Conservation (phyloP, 2,888 invertebrate genomes). For the Asteroscopus sphinx region DNA sequence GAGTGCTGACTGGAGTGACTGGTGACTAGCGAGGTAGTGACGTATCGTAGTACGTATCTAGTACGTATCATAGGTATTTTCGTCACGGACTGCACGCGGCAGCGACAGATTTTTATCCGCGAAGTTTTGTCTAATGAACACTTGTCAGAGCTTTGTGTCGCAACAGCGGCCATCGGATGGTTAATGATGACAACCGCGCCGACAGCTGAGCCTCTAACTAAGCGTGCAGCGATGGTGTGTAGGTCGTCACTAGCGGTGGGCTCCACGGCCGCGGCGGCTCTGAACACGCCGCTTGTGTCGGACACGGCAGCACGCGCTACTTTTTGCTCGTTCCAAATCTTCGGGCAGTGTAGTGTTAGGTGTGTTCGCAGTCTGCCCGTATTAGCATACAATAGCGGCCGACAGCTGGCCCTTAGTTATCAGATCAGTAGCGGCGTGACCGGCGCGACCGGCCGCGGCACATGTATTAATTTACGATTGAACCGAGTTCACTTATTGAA, state of each 20-base stretch:
- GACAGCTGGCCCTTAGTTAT: constrained; percentile 65
- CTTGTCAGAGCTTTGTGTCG: constrained; percentile 17
- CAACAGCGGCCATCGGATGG: constrained; percentile 4
- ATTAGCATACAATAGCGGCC: constrained; percentile 77
- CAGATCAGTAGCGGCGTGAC: constrained; percentile 43
- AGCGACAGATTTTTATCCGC: constrained; percentile 10
- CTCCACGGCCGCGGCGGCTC: background rate
- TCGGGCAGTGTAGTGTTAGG: constrained; percentile 44
- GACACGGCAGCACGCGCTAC: constrained; percentile 35
- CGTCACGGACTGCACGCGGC: constrained; percentile 2
- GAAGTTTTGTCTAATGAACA: constrained; percentile 13
- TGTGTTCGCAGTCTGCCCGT: constrained; percentile 52
- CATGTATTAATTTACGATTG: constrained; percentile 38
- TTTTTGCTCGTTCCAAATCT: constrained; percentile 51
- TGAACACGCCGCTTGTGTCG: background rate
- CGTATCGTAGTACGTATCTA: too few species aligned
- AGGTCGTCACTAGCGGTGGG: background rate
- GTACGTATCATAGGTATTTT: constrained; percentile 10
- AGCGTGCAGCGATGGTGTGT: background rate
- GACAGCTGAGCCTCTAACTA: constrained; percentile 27
- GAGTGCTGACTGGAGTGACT: too few species aligned
- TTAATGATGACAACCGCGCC: constrained; percentile 13
- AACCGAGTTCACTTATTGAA: constrained; percentile 22
- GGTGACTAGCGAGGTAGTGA: too few species aligned
- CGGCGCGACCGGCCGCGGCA: constrained; percentile 16